Base-by-base conservation (phyloP, 2,888 invertebrate genomes). In the Salticus scenicus region DNA sequence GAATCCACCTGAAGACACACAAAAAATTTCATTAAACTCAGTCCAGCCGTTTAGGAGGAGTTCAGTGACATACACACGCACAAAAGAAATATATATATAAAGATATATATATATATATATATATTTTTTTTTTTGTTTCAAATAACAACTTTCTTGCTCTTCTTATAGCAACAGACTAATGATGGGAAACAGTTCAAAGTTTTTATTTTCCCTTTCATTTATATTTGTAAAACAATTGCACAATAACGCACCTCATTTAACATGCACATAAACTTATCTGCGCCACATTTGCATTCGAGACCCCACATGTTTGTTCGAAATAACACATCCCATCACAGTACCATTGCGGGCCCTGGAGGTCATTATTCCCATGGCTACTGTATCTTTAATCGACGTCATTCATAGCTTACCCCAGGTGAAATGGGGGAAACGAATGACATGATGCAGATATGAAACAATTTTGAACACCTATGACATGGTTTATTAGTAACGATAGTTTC, bases 281-380 rank as follows among this genome's bases (percentile, higher is more conserved):
- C 57, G 14, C n/a, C 57, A 24, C 57, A 57, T 57, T 57, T 57
- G 57, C 57, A 57, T 57, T 57, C 57, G 57, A 14, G 17, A 4
- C 57, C 10, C 47, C 8, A 47, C 24, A 12, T 24, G 24, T 57
- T 57, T 57, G 24, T 57, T 57, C 12, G 24, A 57, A 57, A 24
- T 24, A 47, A 47, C 42, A 17, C 57, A 57, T 57, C 10, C 20
- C 24, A 24, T n/a, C n/a, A n/a, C 42, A 14, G 1, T 7, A 14
- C 42, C 57, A 57, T 57, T 57, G 24, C 24, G 57, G 57, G 57
- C 20, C 24, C 57, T 4, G 57, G 47, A n/a, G 47, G 17, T 17
- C 14, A n/a, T 24, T 4, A 24, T 57, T 57, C 57, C 57, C 57
- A 5, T 0, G 7, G 57, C 57, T 24, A 5, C 57, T 57, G 57